Evolutionary conservation across 2,888 invertebrate species (phyloP).

Genomic region (Luffia ferchaultella): DNA sequence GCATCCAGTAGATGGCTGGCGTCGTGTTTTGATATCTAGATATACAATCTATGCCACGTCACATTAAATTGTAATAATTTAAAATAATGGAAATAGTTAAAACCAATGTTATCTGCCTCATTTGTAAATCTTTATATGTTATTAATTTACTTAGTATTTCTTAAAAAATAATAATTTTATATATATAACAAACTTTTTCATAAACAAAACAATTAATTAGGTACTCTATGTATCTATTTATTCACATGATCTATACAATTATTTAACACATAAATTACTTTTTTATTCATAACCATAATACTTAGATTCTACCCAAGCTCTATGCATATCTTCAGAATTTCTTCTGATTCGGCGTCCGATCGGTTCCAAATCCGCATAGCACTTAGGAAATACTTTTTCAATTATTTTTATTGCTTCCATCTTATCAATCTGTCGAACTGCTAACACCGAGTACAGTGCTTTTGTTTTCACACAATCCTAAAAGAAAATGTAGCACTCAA

Average conservation of each 20-base stretch:
- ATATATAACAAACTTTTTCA: too few species aligned
- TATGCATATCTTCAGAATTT: constrained; percentile 78
- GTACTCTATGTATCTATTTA: too few species aligned
- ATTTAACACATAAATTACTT: constrained; percentile 14
- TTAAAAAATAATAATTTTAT: too few species aligned
- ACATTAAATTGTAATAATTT: too few species aligned
- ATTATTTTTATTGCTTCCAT: constrained; percentile 79
- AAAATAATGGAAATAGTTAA: too few species aligned
- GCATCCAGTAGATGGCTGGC: too few species aligned
- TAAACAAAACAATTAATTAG: too few species aligned
- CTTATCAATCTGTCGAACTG: constrained; percentile 77
- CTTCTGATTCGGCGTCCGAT: constrained; percentile 80
- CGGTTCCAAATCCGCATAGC: constrained; percentile 93
- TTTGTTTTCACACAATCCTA: constrained; percentile 90
- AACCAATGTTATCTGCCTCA: too few species aligned
- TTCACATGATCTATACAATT: constrained; percentile 10
- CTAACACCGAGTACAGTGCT: constrained; percentile 83
- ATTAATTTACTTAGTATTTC: too few species aligned
- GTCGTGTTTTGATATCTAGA: too few species aligned
- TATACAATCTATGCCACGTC: too few species aligned
- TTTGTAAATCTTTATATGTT: too few species aligned
- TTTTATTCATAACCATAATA: constrained; percentile 78
- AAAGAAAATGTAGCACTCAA: constrained; percentile 17
- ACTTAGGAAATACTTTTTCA: constrained; percentile 88
- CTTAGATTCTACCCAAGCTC: constrained; percentile 78